Evolutionary conservation across 2,797 vertebrate genomes (phyloP), one percentile per base, ranked within the genome.

Genomic region (Brachymystax lenok): DNA sequence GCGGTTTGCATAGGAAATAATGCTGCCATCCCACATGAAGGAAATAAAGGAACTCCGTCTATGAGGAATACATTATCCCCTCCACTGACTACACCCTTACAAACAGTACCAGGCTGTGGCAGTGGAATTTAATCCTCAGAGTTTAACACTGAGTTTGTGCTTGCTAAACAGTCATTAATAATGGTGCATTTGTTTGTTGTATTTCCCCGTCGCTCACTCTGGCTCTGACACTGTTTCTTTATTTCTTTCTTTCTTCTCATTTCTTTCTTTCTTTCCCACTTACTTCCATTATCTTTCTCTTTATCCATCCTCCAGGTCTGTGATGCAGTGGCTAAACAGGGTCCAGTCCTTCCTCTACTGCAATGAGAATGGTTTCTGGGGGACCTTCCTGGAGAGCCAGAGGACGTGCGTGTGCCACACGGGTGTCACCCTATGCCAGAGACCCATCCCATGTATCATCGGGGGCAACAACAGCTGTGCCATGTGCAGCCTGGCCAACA

Each of bases 401-500:
- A 90, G 97, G 88, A 98, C 95, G 69, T 99, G 98, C 0, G 98
- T 99, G 77, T 99, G 98, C 91, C 98, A 99, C 14, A 97, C 97
- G 0, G 97, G 97, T 59, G 95, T 96, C 86, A 98, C 94, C 0
- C 91, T 99, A 75, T 99, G 98, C 90, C 98, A 99, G 90, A 95
- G 98, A 28, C 97, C 98, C 64, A 98, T 99, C 82, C 98, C 98
- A 0, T 99, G 98, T 78, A 93, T 98, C 90, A 99, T 99, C 0
- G 98, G 98, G 0, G 97, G 98, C 74, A 99, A 99, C 95, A 98
- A 98, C 93, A 99, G 97, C 92, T 99, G 98, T 19, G 98, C 98
- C 91, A 99, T 99, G 98, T 99, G 98, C 93, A 99, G 98, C 88
- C 92, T 99, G 82, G 96, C 97, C 86, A 99, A 99, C 95, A 99